These are phyloP conservation scores for Corythoichthys intestinalis DNA, from an alignment of 2,113 vertebrate species.

Conservation along the genomic window DNA sequence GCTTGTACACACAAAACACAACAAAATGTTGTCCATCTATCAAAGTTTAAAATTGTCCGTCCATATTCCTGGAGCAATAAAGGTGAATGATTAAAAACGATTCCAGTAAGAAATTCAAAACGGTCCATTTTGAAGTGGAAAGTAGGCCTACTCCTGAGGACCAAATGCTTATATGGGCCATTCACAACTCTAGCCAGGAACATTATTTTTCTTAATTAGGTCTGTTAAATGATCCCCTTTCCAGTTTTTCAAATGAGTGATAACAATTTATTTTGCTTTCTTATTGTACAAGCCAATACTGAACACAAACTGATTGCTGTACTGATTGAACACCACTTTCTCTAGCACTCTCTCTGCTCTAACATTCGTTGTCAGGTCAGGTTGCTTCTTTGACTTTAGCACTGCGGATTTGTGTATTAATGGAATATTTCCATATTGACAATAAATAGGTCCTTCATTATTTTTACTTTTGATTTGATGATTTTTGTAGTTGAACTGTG, in stretches of 20 bases:
- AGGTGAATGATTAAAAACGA: not conserved
- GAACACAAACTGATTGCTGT: conserved; percentile 48
- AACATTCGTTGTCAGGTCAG: conserved; percentile 56
- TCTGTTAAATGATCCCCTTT: conserved; percentile 26
- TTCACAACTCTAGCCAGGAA: conserved; percentile 41
- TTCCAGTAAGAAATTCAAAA: conserved; percentile 10
- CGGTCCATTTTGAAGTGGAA: conserved; percentile 25
- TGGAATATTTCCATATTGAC: conserved; percentile 29
- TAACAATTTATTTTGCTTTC: conserved; percentile 51
- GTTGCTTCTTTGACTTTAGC: conserved; percentile 59
- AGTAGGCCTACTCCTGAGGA: conserved; percentile 43
- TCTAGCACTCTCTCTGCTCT: conserved; percentile 18
- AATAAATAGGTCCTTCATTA: too few relatives aligned
- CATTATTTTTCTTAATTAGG: conserved; percentile 49
- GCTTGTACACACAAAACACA: not conserved
- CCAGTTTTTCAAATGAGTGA: conserved; percentile 21
- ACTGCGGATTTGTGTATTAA: conserved; percentile 48
- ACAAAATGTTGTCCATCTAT: not conserved
- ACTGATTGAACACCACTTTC: conserved; percentile 40
- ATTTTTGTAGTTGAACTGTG: too few relatives aligned
- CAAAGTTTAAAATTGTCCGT: not conserved
- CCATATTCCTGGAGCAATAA: not conserved
- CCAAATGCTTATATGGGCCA: conserved; percentile 31
- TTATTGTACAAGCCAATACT: conserved; percentile 30
- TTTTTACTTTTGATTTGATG: too few relatives aligned